A percentile compares a stretch with the other conserved stretches of the same genome.
Evolutionary conservation across 2,888 invertebrate genomes (phyloP).

Genomic region (Cepaea hortensis): DNA sequence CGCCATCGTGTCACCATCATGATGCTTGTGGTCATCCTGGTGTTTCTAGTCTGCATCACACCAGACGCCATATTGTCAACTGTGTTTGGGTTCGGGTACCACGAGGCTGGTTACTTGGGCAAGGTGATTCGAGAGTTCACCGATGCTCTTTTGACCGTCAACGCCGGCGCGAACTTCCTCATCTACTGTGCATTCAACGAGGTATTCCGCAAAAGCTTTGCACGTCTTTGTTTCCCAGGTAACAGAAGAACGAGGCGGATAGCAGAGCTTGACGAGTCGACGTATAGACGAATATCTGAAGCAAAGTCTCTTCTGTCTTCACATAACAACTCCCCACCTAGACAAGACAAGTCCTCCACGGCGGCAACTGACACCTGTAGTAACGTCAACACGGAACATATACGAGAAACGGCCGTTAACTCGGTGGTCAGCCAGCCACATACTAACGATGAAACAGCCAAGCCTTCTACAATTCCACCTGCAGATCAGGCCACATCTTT

Average conservation of each 20-base stretch:
- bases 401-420: neutral
- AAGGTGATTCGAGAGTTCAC: conserved; percentile 74
- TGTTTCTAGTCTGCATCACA: conserved; percentile 74
- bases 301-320: conserved; percentile 33
- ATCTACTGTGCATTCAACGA: conserved; percentile 75
- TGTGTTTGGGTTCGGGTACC: conserved; percentile 73
- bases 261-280: conserved; percentile 58
- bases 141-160: conserved; percentile 72
- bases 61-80: conserved; percentile 75
- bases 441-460: neutral
- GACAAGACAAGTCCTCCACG: conserved; percentile 14
- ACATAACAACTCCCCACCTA: conserved; percentile 43
- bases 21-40: conserved; percentile 73
- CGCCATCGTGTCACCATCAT: conserved; percentile 61
- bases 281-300: conserved; percentile 56
- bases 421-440: neutral
- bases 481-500: neutral
- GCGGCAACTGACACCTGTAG: neutral
- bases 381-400: neutral
- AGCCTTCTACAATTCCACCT: neutral
- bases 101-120: conserved; percentile 71
- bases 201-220: conserved; percentile 69
- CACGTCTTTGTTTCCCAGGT: conserved; percentile 57
- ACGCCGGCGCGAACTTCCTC: conserved; percentile 73
- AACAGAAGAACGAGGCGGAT: conserved; percentile 38